A percentile compares a stretch with the other conserved stretches of the same genome.
Conservation (phyloP, 2,888 invertebrate species). For the Lutraria lutraria region DNA sequence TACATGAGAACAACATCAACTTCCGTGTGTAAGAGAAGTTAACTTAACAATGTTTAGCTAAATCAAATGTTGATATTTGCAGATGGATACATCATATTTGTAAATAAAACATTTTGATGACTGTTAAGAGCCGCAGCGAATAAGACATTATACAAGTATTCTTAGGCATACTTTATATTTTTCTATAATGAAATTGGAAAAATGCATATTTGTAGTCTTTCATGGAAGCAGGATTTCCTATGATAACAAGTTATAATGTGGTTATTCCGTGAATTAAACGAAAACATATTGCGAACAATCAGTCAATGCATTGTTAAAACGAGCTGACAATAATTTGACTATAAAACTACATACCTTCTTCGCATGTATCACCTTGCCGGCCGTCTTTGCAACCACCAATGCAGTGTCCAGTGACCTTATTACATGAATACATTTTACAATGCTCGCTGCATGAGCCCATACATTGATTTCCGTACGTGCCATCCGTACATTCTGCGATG, state of each 20-base stretch:
- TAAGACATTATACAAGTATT: background rate
- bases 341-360: background rate
- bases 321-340: too few relatives aligned
- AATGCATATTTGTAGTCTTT: too few relatives aligned
- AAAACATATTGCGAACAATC: background rate
- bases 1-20: too few relatives aligned
- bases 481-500: background rate
- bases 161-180: background rate
- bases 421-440: background rate
- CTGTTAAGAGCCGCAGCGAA: too few relatives aligned
- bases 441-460: background rate
- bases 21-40: too few relatives aligned
- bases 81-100: background rate
- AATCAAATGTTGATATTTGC: background rate
- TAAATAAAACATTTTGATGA: too few relatives aligned
- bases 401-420: background rate
- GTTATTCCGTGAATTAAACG: too few relatives aligned
- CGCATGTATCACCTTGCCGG: background rate
- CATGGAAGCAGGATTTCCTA: too few relatives aligned
- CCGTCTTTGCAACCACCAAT: background rate
- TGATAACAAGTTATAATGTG: too few relatives aligned
- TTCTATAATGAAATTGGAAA: too few relatives aligned
- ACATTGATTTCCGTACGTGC: background rate
- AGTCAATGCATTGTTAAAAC: background rate
- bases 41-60: background rate